Evolutionary conservation across 2,888 invertebrate genomes (phyloP), one percentile per base, ranked within the genome.

Genomic region (Caenorhabditis panamensis): DNA sequence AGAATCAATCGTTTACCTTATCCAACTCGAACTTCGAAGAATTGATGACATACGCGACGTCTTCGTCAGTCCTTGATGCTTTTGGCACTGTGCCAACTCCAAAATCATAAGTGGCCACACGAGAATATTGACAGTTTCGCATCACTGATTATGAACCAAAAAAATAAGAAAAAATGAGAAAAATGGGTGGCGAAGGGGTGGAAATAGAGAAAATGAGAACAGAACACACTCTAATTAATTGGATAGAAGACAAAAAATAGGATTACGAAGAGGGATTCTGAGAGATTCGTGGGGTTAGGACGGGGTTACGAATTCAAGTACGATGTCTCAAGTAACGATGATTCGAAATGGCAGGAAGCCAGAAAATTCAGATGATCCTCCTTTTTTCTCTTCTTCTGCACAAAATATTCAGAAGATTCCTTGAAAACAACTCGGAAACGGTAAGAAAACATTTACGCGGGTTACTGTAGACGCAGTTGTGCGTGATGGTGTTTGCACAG

Each of bases 221-320:
- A 58, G 58, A 61, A 16, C 26, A 37, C 37, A 75, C 59, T 75
- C 54, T 63, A 68, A 68, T 76, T 76, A 76, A 76, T 68, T 68
- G 76, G 68, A 62, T 76, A 5, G 18, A 20, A 31, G 18, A 24
- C 44, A 66, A 16, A 16, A 51, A 24, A 49, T 6, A 6, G 51
- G 36, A 49, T 16, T 18, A 63, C 9, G 31, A 36, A 28, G 13
- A 44, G 16, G 20, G 36, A 36, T 36, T 54, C 11, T 3, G 4
- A 13, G 24, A 37, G 59, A 68, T 26, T 59, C 22, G 11, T 20
- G 67, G 56, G 47, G 20, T 49, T 49, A 20, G 41, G 5, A 41
- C 41, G 41, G 13, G 6, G 8, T 13, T 41, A n/a, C n/a, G n/a
- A n/a, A n/a, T n/a, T n/a, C n/a, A n/a, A n/a, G n/a, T n/a, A n/a